A percentile compares a stretch with the other conserved stretches of the same genome.
Evolutionary conservation across 64 coral and sea anemone species (phyloP).

Genomic region (Anthopleura sola): DNA sequence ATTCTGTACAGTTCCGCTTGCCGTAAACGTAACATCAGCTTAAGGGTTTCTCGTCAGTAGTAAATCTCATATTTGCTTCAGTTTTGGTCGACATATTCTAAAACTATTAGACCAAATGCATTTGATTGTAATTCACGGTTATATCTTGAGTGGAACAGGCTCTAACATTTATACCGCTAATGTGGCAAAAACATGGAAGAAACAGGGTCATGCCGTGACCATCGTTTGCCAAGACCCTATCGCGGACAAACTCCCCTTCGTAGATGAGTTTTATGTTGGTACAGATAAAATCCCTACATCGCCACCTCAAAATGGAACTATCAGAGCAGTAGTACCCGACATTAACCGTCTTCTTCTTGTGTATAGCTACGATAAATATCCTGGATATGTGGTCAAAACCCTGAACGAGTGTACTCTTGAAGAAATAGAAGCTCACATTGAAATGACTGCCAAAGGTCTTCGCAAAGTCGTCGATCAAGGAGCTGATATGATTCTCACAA

Average conservation of each 20-base stretch:
- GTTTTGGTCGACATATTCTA: too few species aligned
- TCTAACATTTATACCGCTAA: conserved; percentile 93
- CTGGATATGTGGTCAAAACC: conserved; percentile 81
- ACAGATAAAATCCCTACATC: conserved; percentile 59
- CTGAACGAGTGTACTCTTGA: conserved; percentile 72
- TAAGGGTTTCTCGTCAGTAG: too few species aligned
- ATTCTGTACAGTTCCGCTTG: too few species aligned
- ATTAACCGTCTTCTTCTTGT: conserved; percentile 86
- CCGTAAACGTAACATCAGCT: too few species aligned
- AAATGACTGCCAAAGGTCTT: conserved; percentile 63
- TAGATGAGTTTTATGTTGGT: conserved; percentile 75
- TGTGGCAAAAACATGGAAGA: conserved; percentile 84
- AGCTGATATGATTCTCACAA: conserved; percentile 81
- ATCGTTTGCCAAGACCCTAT: conserved; percentile 87
- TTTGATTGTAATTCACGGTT: conserved; percentile 85
- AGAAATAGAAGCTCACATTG: conserved; percentile 92
- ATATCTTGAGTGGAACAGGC: conserved; percentile 79
- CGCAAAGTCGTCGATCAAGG: conserved; percentile 80
- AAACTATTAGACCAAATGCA: conserved; percentile 64
- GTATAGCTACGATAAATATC: conserved; percentile 87
- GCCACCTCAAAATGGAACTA: conserved; percentile 44
- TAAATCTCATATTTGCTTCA: too few species aligned
- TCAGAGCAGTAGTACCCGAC: conserved; percentile 82
- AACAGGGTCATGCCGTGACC: conserved; percentile 80
- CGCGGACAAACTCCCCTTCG: conserved; percentile 70